These are phyloP conservation scores for Gila orcuttii DNA, from an alignment of 2,113 vertebrate genomes.

Conservation along the genomic window DNA sequence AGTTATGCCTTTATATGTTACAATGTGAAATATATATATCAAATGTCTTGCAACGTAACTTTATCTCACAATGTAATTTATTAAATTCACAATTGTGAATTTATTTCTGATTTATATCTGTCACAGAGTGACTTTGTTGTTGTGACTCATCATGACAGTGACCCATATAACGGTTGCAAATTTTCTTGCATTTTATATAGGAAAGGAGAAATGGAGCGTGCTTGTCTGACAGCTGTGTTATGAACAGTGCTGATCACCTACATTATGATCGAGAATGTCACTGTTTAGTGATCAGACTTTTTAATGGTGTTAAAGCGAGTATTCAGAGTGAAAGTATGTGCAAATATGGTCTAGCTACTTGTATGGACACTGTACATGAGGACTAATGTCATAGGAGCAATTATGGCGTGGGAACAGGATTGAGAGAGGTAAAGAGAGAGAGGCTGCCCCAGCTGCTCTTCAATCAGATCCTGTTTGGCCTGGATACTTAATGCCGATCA, in stretches of 20 bases:
- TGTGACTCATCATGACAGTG: no score
- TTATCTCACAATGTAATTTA: no score
- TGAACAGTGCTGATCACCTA: neutral
- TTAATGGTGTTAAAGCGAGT: neutral
- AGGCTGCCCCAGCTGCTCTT: conserved; percentile 2
- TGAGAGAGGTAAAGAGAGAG: conserved; percentile 6
- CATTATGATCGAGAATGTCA: neutral
- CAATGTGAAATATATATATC: no score
- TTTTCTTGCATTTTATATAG: neutral
- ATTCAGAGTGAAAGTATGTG: neutral
- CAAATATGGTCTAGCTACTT: neutral
- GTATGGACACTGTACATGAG: neutral
- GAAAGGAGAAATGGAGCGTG: neutral
- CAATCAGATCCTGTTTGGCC: conserved; percentile 28
- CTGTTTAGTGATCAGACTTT: neutral
- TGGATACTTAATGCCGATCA: conserved; percentile 38
- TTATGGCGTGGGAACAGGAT: neutral
- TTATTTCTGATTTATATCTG: no score
- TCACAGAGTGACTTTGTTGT: no score
- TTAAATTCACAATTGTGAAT: no score
- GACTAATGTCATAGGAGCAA: neutral
- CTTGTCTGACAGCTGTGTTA: neutral
- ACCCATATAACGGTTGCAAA: no score
- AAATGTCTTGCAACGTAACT: no score
- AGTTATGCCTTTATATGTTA: no score